Evolutionary conservation across 2,797 vertebrate genomes (phyloP).

Genomic region (Gephyroberyx darwinii): DNA sequence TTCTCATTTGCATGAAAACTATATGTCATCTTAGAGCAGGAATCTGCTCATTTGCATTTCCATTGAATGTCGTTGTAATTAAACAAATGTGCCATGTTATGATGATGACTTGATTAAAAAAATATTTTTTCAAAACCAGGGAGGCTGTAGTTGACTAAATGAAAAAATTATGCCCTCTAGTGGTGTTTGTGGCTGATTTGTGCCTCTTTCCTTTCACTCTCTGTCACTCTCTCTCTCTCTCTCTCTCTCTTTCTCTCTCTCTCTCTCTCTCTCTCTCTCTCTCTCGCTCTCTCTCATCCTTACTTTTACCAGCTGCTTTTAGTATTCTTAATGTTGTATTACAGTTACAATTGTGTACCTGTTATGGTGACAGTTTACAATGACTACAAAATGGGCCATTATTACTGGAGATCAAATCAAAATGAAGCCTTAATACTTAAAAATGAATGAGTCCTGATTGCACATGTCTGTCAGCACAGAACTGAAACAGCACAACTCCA

Average conservation of each 20-base stretch:
- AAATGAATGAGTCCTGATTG: conserved; percentile 54
- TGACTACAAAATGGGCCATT: conserved; percentile 32
- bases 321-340: background rate
- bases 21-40: conserved; percentile 22
- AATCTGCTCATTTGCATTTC: conserved; percentile 33
- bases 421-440: conserved; percentile 34
- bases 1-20: conserved; percentile 47
- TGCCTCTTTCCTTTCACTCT: conserved; percentile 11
- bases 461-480: conserved; percentile 83
- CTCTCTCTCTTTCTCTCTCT: background rate
- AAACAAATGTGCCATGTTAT: conserved; percentile 40
- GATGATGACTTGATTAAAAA: conserved; percentile 36
- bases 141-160: conserved; percentile 5
- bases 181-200: conserved; percentile 37
- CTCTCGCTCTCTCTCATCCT: background rate
- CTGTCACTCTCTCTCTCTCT: too few relatives aligned
- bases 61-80: conserved; percentile 31
- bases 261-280: too few relatives aligned
- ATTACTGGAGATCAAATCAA: conserved; percentile 24
- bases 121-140: background rate
- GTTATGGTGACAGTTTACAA: conserved; percentile 26
- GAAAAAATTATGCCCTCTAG: conserved; percentile 52
- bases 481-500: conserved; percentile 88
- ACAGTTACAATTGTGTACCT: conserved; percentile 10
- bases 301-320: background rate